phyloP scores from a whole-genome alignment of 2,113 vertebrate genomes.

The Tretioscincus oriximinensis region DNA sequence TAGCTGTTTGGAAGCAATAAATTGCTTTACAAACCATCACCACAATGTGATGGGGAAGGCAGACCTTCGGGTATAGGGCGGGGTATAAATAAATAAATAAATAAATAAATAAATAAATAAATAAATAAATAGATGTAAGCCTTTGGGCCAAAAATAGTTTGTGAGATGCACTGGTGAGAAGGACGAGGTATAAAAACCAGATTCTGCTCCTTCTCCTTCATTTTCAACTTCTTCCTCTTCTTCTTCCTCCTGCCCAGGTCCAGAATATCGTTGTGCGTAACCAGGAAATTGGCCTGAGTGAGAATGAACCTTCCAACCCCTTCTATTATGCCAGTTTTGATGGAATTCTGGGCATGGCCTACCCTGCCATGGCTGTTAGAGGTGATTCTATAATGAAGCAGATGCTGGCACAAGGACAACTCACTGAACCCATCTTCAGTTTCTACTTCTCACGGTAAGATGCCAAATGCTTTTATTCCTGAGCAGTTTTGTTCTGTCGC shows the following conservation, averaged over 20 bases:
- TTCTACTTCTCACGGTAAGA: conserved; percentile 69
- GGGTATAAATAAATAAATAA: too few relatives aligned
- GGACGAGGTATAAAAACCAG: too few relatives aligned
- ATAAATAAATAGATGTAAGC: too few relatives aligned
- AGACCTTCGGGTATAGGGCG: too few relatives aligned
- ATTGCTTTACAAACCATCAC: too few relatives aligned
- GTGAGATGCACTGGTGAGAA: too few relatives aligned
- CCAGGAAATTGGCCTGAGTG: conserved; percentile 80
- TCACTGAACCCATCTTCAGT: conserved; percentile 66
- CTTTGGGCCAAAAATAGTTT: too few relatives aligned
- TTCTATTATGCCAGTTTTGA: conserved; percentile 70
- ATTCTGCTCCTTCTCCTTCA: too few relatives aligned
- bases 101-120: too few relatives aligned
- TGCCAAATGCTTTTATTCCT: accelerated
- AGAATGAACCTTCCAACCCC: conserved; percentile 47
- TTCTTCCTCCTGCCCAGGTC: conserved; percentile 57
- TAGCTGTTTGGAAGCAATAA: too few relatives aligned
- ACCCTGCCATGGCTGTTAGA: conserved; percentile 41
- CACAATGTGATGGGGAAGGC: too few relatives aligned
- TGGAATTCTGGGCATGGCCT: conserved; percentile 73
- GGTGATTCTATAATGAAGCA: conserved; percentile 28
- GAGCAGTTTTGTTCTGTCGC: too few relatives aligned
- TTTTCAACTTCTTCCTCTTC: accelerated
- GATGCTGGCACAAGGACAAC: conserved; percentile 67
- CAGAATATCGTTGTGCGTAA: conserved; percentile 66